Base-by-base conservation (phyloP, 2,113 vertebrate genomes). In the Carassius carassius region DNA sequence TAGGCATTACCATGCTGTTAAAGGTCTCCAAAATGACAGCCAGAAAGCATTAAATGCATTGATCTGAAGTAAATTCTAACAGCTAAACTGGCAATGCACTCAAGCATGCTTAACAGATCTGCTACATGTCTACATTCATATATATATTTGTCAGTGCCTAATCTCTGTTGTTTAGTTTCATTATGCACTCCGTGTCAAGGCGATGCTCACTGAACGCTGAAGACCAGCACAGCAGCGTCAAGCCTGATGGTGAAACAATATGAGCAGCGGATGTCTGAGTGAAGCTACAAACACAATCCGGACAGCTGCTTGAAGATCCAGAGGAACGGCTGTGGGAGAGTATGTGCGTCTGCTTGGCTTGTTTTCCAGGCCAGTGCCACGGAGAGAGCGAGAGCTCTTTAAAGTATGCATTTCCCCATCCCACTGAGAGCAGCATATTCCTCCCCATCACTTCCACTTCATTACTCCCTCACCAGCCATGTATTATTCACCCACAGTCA, bases 391-490 rank as follows among this genome's bases (percentile, higher is more conserved):
- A 60, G 70, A 70, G 88, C 78, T 85, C 76, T 87, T 85, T 86
- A 85, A 86, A 85, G 86, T 85, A 87, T 76, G 82, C 92, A 92
- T 92, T 83, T 87, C 91, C 86, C 90, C 89, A 89, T 92, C 91
- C 92, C 92, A 86, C 90, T 88, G 93, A 94, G 92, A 92, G 90
- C 90, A 88, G 75, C 83, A 85, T 92, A 93, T 92, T 94, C 91
- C 89, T 92, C 89, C 91, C 87, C 67, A 93, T 94, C 90, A 89
- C 92, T 95, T 94, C 93, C 90, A 92, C 92, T 94, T 94, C 93
- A 94, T 94, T 94, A 94, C 93, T 90, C 89, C 84, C 54, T 87
- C 88, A 93, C 91, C 92, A 63, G 81, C 79, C 91, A 93, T 94
- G 90, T 92, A 94, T 94, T 93, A 94, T 94, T 94, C 92, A 93